Base-by-base conservation (phyloP, 2,797 vertebrate genomes). In the Amblyopsis hoosieri region DNA sequence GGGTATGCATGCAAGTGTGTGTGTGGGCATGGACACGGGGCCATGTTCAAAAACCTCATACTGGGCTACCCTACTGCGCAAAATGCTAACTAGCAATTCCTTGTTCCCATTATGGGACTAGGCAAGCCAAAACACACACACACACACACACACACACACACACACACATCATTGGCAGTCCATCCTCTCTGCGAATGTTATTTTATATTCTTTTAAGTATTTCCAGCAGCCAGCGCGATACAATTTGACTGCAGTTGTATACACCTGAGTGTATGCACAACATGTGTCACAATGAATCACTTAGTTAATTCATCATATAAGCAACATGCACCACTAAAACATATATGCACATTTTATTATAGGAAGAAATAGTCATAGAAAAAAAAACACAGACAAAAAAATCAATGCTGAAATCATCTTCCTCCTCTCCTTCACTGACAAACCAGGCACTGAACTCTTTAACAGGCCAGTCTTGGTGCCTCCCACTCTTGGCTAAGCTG, bases 351-450 rank as follows among this genome's bases (percentile, higher is more conserved):
- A 42, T 7, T 42, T 42, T 42, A 42, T 42, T 42, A 42, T 7
- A 42, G 7, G 23, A 29, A 29, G 23, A 29, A 29, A 29, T 29
- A 29, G 23, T 29, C 23, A 29, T 42, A 9, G 9, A 10, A 42
- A 42, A 8, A 42, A 42, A 7, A 33, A 33, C 33, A 42, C 1
- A 42, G 37, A 9, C 9, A 8, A 2, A 8, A 42, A 42, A 42
- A 42, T 42, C 23, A 29, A 29, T 29, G 23, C 7, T 42, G 37
- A 10, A 42, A 42, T 42, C 47, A 12, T 14, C 47, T 48, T 14
- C 10, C 12, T 19, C 49, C 46, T 53, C 70, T 37, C 60, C 14
- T 42, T 50, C 48, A 56, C 57, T 53, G 64, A 67, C 60, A 56
- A 57, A 53, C 2, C 51, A 12, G 12, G 11, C 4, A 3, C 12